phyloP scores from a whole-genome alignment of 2,888 invertebrate species.

The Conistra vaccinii region DNA sequence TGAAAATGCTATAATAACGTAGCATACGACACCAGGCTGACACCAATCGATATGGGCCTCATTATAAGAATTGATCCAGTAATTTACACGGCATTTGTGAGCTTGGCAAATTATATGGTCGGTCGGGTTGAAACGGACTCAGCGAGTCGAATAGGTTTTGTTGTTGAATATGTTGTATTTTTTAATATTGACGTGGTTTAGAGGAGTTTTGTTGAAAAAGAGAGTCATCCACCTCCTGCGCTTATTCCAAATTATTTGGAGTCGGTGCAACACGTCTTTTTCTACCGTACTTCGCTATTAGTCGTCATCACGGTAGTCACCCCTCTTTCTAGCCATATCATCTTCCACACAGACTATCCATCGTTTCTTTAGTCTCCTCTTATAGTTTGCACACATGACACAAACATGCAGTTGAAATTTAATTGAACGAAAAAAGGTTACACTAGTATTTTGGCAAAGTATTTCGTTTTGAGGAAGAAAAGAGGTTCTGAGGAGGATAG shows the following conservation, averaged over 20 bases:
- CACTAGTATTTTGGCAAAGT: not conserved
- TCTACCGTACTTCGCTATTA: not conserved
- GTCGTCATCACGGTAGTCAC: not conserved
- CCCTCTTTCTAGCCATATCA: no score
- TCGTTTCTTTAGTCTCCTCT: not conserved
- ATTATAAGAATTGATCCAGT: conserved; percentile 57
- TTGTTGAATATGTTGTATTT: not conserved
- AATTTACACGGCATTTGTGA: conserved; percentile 49
- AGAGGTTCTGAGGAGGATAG: not conserved
- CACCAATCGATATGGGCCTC: conserved; percentile 50
- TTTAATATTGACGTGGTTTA: not conserved
- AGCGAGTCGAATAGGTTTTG: conserved; percentile 20
- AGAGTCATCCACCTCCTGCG: not conserved
- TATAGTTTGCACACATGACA: not conserved
- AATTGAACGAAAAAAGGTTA: not conserved
- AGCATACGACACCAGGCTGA: conserved; percentile 2
- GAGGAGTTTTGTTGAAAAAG: not conserved
- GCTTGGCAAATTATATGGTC: conserved; percentile 39
- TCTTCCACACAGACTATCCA: no score
- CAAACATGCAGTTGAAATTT: not conserved
- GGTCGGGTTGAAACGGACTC: conserved; percentile 38
- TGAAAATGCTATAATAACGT: conserved; percentile 9
- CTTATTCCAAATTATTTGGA: not conserved
- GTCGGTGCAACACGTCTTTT: not conserved
- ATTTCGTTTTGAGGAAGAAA: not conserved